A percentile compares a stretch with the other conserved stretches of the same genome.
Conservation (phyloP, 2,888 invertebrate species). For the Tolmerus cingulatus region DNA sequence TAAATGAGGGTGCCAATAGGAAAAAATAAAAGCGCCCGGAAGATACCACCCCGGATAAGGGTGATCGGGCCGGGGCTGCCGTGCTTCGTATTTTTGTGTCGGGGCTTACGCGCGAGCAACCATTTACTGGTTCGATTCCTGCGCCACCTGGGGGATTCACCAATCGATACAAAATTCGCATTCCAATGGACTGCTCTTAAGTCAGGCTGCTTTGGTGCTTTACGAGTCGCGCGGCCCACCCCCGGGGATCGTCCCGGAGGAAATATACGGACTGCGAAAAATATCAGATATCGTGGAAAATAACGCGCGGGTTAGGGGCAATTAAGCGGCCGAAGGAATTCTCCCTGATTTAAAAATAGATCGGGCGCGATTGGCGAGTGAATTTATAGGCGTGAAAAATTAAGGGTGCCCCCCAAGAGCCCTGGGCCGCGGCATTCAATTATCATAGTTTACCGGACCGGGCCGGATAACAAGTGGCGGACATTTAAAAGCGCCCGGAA, state of each 20-base stretch:
- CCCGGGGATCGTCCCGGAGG: background rate
- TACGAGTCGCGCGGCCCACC: background rate
- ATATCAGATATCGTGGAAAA: conserved; percentile 14
- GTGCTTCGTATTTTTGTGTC: conserved; percentile 4
- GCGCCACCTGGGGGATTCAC: background rate
- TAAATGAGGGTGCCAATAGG: conserved; percentile 27
- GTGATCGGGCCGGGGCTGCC: background rate
- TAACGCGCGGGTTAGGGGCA: conserved; percentile 15
- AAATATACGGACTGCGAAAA: background rate
- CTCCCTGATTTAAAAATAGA: background rate
- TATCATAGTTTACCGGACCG: background rate
- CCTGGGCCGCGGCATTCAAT: conserved; percentile 5
- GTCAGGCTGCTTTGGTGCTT: background rate
- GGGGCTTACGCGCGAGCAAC: conserved; percentile 42
- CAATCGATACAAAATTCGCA: conserved; percentile 36
- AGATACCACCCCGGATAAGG: background rate
- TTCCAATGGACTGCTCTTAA: conserved; percentile 28
- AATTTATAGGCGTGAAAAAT: background rate
- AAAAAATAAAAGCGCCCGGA: conserved; percentile 17
- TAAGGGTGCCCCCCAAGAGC: background rate
- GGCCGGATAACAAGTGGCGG: background rate
- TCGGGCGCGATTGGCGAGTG: background rate
- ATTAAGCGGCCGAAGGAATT: conserved; percentile 7
- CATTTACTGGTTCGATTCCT: conserved; percentile 42
- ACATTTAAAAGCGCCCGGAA: conserved; percentile 1